A percentile compares a stretch with the other conserved stretches of the same genome.
Evolutionary conservation across 2,888 invertebrate genomes (phyloP).

Genomic region (Hypercompe scribonia): DNA sequence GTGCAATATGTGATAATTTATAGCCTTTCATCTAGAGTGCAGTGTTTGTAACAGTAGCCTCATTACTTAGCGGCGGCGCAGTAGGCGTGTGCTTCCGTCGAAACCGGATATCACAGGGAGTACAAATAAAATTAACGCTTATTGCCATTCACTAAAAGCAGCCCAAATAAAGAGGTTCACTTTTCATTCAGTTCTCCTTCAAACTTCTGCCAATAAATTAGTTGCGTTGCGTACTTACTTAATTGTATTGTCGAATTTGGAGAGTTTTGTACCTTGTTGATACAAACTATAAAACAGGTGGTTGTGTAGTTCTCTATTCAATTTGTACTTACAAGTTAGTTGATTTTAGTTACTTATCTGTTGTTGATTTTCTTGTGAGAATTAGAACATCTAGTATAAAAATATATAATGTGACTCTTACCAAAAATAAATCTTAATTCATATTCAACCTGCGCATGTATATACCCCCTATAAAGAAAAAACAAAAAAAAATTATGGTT

Average conservation of each 20-base stretch:
- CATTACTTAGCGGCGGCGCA: conserved; percentile 80
- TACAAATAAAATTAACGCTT: conserved; percentile 83
- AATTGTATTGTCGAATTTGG: conserved; percentile 44
- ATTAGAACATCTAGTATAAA: not conserved
- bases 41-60: conserved; percentile 75
- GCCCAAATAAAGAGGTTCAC: conserved; percentile 60
- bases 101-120: conserved; percentile 77
- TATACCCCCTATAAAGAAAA: not conserved
- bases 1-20: conserved; percentile 52
- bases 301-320: conserved; percentile 33
- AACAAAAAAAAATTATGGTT: not conserved
- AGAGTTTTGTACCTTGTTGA: conserved; percentile 48
- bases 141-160: conserved; percentile 69
- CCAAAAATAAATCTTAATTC: not conserved
- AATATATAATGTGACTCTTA: not conserved
- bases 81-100: conserved; percentile 82
- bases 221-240: conserved; percentile 46
- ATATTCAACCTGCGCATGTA: not conserved
- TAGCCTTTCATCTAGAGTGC: conserved; percentile 63
- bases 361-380: not conserved
- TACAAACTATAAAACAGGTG: conserved; percentile 44
- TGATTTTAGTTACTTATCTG: conserved; percentile 17
- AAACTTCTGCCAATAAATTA: conserved; percentile 43
- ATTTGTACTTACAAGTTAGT: conserved; percentile 27
- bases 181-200: conserved; percentile 52